Conservation (phyloP, 2,797 vertebrate species). For the Cynodonichthys magdalenae region DNA sequence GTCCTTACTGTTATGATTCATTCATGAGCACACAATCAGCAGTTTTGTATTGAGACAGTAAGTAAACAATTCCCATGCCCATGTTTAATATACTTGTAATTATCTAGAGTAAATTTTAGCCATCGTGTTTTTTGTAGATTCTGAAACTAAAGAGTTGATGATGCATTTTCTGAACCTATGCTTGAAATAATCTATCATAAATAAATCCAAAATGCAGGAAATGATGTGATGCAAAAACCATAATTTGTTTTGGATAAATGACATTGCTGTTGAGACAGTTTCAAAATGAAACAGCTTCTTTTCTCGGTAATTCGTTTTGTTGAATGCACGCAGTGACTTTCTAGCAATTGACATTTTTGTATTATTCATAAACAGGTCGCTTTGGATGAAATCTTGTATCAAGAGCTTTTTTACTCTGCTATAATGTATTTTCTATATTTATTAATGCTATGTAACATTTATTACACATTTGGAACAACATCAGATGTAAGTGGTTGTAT, state of each 20-base stretch:
- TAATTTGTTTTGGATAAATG: no score
- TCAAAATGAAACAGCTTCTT: constrained; percentile 13
- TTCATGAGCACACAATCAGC: neutral
- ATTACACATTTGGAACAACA: neutral
- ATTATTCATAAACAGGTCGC: constrained; percentile 24
- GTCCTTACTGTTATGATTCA: neutral
- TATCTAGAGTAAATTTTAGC: neutral
- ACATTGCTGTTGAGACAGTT: no score
- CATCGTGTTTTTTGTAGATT: no score
- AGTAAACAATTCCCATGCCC: neutral
- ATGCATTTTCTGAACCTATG: no score
- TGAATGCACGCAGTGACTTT: constrained; percentile 6
- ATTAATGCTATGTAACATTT: neutral
- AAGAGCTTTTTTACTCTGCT: neutral
- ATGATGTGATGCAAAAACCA: no score
- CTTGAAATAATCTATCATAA: no score
- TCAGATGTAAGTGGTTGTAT: neutral
- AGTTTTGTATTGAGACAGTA: neutral
- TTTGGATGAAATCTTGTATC: neutral
- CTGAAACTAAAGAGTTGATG: no score
- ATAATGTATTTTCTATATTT: neutral
- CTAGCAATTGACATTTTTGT: constrained; percentile 26
- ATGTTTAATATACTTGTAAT: neutral
- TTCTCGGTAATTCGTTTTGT: constrained; percentile 21
- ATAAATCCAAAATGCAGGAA: no score